These are phyloP conservation scores for Napeogenes inachia DNA, from an alignment of 2,888 invertebrate species.

Conservation along the genomic window DNA sequence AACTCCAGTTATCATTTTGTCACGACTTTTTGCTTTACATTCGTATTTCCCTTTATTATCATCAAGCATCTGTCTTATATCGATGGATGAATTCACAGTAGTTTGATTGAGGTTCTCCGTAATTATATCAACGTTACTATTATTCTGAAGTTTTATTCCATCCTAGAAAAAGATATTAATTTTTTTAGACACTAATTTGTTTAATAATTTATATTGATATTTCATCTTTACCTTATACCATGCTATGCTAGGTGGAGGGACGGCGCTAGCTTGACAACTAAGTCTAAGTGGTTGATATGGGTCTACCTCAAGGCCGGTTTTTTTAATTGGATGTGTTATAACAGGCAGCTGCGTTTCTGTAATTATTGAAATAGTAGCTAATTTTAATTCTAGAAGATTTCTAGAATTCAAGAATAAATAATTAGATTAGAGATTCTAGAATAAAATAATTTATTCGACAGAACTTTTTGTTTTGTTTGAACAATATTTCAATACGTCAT, in stretches of 20 bases:
- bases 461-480: no score
- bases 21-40: slow-evolving; percentile 42
- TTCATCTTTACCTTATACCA: slow-evolving; percentile 83
- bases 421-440: no score
- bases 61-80: slow-evolving; percentile 42
- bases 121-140: slow-evolving; percentile 34
- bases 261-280: slow-evolving; percentile 74
- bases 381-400: no score
- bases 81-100: slow-evolving; percentile 49
- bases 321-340: slow-evolving; percentile 39
- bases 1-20: slow-evolving; percentile 28
- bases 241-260: slow-evolving; percentile 80
- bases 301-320: slow-evolving; percentile 40
- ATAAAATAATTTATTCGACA: no score
- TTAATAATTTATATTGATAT: slow-evolving; percentile 13
- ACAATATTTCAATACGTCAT: no score
- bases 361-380: slow-evolving; percentile 7
- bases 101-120: slow-evolving; percentile 39
- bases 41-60: slow-evolving; percentile 50
- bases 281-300: slow-evolving; percentile 51
- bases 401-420: no score
- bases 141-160: slow-evolving; percentile 31
- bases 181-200: not conserved
- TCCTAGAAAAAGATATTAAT: slow-evolving; percentile 32
- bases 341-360: slow-evolving; percentile 42